Conservation (phyloP, 1,140 invertebrate species). For the Macrobrachium rosenbergii region DNA sequence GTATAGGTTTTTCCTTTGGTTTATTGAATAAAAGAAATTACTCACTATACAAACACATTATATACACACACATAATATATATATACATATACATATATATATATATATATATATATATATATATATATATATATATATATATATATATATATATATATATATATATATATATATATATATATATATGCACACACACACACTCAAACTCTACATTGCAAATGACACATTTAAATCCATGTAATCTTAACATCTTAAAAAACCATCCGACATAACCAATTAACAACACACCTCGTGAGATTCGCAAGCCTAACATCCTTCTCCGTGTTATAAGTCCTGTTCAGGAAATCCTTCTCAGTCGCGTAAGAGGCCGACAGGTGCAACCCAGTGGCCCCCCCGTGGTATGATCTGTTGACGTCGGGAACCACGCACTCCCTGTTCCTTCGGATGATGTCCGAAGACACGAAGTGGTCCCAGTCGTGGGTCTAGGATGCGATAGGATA, state of each 20-base stretch:
- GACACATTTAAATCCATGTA: no score
- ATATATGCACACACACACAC: background rate
- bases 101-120: background rate
- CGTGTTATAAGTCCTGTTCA: background rate
- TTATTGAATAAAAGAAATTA: no score
- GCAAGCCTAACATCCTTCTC: background rate
- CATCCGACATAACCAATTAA: background rate
- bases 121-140: background rate
- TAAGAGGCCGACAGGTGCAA: slow-evolving; percentile 37
- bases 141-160: background rate
- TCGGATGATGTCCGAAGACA: slow-evolving; percentile 32
- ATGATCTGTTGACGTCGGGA: slow-evolving; percentile 52
- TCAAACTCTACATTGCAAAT: no score
- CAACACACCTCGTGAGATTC: background rate
- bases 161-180: slow-evolving; percentile 1
- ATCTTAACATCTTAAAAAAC: background rate
- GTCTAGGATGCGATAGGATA: background rate
- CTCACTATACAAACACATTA: no score
- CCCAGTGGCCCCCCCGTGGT: slow-evolving; percentile 45
- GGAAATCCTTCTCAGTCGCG: slow-evolving; percentile 11
- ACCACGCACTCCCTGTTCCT: slow-evolving; percentile 40
- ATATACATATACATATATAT: background rate
- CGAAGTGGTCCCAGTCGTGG: slow-evolving; percentile 59
- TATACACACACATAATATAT: background rate
- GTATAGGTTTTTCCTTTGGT: no score